Evolutionary conservation across 2,113 vertebrate species (phyloP).

Genomic region (Epinephelus moara): DNA sequence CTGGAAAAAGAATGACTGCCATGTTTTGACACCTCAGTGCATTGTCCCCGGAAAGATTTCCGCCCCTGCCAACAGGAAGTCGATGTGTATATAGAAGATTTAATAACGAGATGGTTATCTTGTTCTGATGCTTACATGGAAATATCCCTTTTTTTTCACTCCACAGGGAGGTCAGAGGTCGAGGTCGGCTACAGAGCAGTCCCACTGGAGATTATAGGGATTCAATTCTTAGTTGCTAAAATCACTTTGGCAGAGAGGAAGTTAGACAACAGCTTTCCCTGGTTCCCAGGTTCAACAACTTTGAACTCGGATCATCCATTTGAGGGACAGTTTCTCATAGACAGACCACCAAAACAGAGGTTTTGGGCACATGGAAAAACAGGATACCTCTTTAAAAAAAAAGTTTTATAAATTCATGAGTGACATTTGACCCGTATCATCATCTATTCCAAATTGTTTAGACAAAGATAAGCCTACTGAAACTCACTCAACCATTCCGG

Average conservation of each 20-base stretch:
- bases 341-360: background rate
- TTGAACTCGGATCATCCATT: background rate
- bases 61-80: conserved; percentile 7
- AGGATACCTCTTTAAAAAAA: no score
- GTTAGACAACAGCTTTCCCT: background rate
- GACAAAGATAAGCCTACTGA: background rate
- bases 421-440: background rate
- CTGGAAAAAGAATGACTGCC: background rate
- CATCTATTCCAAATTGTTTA: background rate
- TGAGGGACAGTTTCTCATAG: background rate
- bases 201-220: background rate
- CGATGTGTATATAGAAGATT: conserved; percentile 1
- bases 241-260: background rate
- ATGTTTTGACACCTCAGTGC: conserved; percentile 22
- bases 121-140: background rate
- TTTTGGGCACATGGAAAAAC: background rate
- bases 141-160: background rate
- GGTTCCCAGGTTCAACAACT: background rate
- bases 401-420: background rate
- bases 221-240: background rate
- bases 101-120: conserved; percentile 1
- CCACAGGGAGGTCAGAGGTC: conserved; percentile 9
- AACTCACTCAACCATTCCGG: background rate
- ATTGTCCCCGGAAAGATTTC: background rate
- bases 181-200: background rate